Conservation (phyloP, 2,113 vertebrate genomes). For the Dipodomys spectabilis region DNA sequence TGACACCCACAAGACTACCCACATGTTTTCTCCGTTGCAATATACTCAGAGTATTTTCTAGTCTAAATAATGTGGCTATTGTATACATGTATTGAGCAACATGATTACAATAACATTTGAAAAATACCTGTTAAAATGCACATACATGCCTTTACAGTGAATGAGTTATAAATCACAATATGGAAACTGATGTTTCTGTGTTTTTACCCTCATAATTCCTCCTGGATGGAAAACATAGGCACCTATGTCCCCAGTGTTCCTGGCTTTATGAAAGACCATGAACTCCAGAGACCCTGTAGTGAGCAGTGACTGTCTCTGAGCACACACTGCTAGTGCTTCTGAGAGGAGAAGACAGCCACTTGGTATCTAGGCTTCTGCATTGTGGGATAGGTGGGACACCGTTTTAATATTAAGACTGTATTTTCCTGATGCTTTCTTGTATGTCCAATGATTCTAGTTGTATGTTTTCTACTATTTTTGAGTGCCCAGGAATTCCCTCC, state of each 20-base stretch:
- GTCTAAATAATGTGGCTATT: not conserved
- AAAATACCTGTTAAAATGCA: not conserved
- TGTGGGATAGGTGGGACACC: not conserved
- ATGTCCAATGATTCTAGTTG: not conserved
- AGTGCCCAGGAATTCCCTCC: not conserved
- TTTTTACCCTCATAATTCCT: not conserved
- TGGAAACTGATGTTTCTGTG: not conserved
- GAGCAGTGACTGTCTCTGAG: not conserved
- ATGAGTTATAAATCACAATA: not conserved
- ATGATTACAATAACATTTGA: not conserved
- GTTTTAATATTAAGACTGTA: not conserved
- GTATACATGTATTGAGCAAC: not conserved
- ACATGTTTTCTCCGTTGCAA: no score
- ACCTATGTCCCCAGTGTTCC: fast-evolving
- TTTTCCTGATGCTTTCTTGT: not conserved
- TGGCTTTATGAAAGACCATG: not conserved
- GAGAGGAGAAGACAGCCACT: no score
- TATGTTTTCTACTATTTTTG: not conserved
- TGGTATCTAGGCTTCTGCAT: not conserved
- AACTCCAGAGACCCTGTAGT: no score
- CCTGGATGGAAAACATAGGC: not conserved
- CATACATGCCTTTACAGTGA: not conserved
- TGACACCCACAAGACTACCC: no score
- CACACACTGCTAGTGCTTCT: not conserved
- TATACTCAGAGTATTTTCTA: not conserved